Evolutionary conservation across 1,140 invertebrate species (phyloP), one percentile per base, ranked within the genome.

Genomic region (Drosophila takahashii): DNA sequence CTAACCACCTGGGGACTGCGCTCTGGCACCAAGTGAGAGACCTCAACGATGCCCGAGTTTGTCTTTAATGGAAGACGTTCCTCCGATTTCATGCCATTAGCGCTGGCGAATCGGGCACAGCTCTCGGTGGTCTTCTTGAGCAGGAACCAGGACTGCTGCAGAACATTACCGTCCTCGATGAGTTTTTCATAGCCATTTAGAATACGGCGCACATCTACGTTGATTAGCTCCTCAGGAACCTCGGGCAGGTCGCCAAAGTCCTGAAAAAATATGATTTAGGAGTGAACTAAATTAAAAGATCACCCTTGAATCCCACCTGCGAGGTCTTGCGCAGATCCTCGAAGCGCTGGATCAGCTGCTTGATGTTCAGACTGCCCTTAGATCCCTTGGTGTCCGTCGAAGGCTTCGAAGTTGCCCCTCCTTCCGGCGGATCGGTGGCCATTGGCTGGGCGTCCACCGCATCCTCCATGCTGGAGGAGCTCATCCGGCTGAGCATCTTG

Each of bases 291-390:
- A n/a, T n/a, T n/a, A n/a, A n/a, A n/a, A n/a, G n/a, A n/a, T n/a
- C n/a, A n/a, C n/a, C 29, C 13, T 13, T 26, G 6, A 5, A 32
- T 29, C 27, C 27, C 27, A 67, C 64, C 64, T 67, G 37, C 1
- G 84, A 83, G 27, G 50, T 83, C 52, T 79, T 69, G 1, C 83
- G 65, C 10, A 87, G 59, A 69, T 89, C 66, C 66, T 87, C 83
- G 16, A 87, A 87, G 2, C 79, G 62, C 9, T 65, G 45, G n/a
- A 87, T 83, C 2, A 87, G 27, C 27, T 66, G 22, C 15, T 87
- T 87, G 34, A 87, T 87, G 5, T 58, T 78, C 0, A 73, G 42
- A 2, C 6, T 48, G 32, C 58, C 10, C 11, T 66, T 36, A 6
- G 34, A 42, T 1, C 26, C 59, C 42, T 42, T 29, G 42, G 42